Evolutionary conservation across 2,113 vertebrate genomes (phyloP).

Genomic region (Heterotilapia buettikoferi): DNA sequence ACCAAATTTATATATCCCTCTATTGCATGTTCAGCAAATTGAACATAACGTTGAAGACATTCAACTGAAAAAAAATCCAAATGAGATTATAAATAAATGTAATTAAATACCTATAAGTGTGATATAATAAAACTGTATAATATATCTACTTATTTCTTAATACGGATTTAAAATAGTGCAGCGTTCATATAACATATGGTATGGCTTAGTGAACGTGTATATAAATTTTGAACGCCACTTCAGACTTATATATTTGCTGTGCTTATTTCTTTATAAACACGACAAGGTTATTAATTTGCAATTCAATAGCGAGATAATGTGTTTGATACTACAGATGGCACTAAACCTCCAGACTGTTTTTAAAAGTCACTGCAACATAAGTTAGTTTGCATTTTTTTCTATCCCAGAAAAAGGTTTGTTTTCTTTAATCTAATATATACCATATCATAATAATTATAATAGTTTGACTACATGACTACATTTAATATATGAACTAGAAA

Average conservation of each 20-base stretch:
- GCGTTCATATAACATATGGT: neutral
- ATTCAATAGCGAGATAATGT: neutral
- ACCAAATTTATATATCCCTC: slow-evolving; percentile 17
- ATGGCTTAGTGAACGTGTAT: slow-evolving; percentile 10
- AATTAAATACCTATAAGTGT: neutral
- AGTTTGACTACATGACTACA: neutral
- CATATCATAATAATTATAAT: neutral
- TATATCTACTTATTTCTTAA: neutral
- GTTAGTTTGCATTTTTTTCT: neutral
- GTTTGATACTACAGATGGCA: neutral
- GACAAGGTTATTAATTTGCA: neutral
- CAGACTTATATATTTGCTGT: neutral
- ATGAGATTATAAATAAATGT: neutral
- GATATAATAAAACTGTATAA: neutral
- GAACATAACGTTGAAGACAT: neutral
- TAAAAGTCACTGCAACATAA: neutral
- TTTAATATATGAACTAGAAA: slow-evolving; percentile 22
- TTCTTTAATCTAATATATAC: neutral
- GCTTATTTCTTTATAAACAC: neutral
- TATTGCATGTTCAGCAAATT: slow-evolving; percentile 6
- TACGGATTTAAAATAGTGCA: slow-evolving; percentile 3
- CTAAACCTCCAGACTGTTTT: neutral
- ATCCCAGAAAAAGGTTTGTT: neutral
- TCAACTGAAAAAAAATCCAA: neutral
- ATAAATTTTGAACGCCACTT: neutral